Percentiles rank a stretch among this genome's conserved stretches.
phyloP scores from a whole-genome alignment of 2,888 invertebrate species.

The Drosophila siamana region DNA sequence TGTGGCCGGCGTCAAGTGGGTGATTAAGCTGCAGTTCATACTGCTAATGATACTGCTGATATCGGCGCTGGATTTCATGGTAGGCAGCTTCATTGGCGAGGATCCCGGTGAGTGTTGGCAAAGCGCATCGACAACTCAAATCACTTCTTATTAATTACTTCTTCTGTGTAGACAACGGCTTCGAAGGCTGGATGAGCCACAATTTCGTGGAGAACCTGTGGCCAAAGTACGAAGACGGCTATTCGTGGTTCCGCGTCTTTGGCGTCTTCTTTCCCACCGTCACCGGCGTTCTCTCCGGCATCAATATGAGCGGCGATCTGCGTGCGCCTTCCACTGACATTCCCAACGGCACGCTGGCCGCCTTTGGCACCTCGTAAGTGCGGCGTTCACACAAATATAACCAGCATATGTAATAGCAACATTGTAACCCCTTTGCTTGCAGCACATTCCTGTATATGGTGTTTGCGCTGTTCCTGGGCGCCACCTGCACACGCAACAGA shows the following conservation, averaged over 20 bases:
- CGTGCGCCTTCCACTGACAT: constrained; percentile 96
- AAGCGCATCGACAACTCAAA: background rate
- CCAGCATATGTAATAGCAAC: background rate
- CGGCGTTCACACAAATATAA: background rate
- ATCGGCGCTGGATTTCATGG: constrained; percentile 96
- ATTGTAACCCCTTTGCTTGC: constrained; percentile 52
- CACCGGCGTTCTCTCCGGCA: constrained; percentile 98
- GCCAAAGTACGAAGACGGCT: constrained; percentile 91
- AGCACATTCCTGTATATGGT: constrained; percentile 95
- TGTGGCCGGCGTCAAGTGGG: constrained; percentile 99
- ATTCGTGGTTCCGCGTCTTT: constrained; percentile 98
- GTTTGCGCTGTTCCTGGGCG: constrained; percentile 95
- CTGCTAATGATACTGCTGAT: constrained; percentile 93
- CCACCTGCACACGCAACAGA: constrained; percentile 91
- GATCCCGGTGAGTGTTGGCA: constrained; percentile 87
- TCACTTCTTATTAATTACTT: background rate
- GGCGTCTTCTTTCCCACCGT: constrained; percentile 99
- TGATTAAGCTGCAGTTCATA: constrained; percentile 96
- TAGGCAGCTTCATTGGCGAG: constrained; percentile 94
- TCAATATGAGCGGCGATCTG: constrained; percentile 99
- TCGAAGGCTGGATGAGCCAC: constrained; percentile 93
- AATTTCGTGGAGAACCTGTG: constrained; percentile 93
- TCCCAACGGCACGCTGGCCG: constrained; percentile 96
- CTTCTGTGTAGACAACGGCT: constrained; percentile 89
- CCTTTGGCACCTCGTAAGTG: constrained; percentile 93